Percentiles rank a stretch among this genome's conserved stretches.
Conservation (phyloP, 1,140 invertebrate species). For the Archegozetes longisetosus region DNA sequence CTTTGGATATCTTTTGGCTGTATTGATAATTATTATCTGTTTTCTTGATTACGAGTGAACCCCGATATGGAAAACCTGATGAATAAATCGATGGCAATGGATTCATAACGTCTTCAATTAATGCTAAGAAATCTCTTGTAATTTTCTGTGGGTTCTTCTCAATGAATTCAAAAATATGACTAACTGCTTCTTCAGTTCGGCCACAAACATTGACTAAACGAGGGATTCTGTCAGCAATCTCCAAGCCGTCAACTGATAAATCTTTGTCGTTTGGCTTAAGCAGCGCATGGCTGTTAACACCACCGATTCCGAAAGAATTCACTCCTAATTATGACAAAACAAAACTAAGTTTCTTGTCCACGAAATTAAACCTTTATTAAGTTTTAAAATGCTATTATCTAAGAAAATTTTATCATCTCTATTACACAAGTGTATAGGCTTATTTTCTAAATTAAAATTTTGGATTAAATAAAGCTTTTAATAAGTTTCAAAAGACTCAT, state of each 20-base stretch:
- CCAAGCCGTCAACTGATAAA: constrained; percentile 8
- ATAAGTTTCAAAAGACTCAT: no score
- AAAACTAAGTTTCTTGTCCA: no score
- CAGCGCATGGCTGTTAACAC: constrained; percentile 12
- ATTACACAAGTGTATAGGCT: no score
- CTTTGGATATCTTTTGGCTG: constrained; percentile 7
- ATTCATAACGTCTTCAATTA: constrained; percentile 3
- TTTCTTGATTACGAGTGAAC: constrained; percentile 13
- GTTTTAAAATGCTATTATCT: no score
- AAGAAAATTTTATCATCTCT: no score
- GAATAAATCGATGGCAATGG: constrained; percentile 1
- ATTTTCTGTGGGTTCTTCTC: constrained; percentile 25
- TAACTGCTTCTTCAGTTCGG: constrained; percentile 25
- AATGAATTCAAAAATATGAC: constrained; percentile 27
- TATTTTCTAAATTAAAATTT: no score
- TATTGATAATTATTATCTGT: neutral
- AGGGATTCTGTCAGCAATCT: neutral
- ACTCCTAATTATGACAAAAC: no score
- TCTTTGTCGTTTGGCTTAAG: constrained; percentile 48
- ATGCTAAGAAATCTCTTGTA: constrained; percentile 17
- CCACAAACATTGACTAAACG: constrained; percentile 13
- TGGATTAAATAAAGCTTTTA: no score
- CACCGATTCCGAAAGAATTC: constrained; percentile 18
- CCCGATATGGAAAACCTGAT: constrained; percentile 12
- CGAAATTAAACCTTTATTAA: no score